Conservation (phyloP, 2,888 invertebrate species). For the Phaonia tiefii region DNA sequence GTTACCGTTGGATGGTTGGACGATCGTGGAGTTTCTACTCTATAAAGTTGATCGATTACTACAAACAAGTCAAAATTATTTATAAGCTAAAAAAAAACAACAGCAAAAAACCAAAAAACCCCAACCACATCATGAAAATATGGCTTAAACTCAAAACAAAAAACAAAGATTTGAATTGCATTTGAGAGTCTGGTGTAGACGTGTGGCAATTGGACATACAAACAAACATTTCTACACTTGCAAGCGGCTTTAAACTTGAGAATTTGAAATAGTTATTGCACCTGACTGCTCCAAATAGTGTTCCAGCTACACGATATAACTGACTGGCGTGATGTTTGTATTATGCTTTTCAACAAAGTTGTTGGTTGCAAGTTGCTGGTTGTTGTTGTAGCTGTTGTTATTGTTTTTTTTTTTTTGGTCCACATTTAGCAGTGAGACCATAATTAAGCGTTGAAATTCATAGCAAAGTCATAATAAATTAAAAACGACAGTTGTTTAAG, state of each 20-base stretch:
- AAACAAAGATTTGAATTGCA: not conserved
- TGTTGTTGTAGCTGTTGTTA: constrained; percentile 35
- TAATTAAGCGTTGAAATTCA: constrained; percentile 66
- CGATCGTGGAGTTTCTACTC: constrained; percentile 19
- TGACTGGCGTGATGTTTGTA: not conserved
- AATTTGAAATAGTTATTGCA: constrained; percentile 53
- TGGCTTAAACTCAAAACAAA: not conserved
- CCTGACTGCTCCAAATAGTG: constrained; percentile 56
- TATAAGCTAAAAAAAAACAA: constrained; percentile 12
- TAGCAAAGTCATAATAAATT: constrained; percentile 61
- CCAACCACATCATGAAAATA: not conserved
- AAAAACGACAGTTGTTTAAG: constrained; percentile 62
- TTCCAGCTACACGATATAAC: constrained; percentile 5
- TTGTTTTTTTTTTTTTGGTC: not conserved
- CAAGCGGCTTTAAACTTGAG: constrained; percentile 31
- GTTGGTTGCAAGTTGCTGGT: constrained; percentile 15
- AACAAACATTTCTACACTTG: not conserved
- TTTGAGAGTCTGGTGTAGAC: not conserved
- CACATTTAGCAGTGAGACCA: constrained; percentile 51
- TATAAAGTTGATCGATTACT: constrained; percentile 64
- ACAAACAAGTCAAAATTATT: constrained; percentile 59
- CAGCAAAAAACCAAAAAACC: constrained; percentile 12
- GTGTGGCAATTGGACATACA: not conserved
- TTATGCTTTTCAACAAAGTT: not conserved
- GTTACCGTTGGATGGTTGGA: not conserved